Conservation (phyloP, 2,797 vertebrate genomes). For the Brachyalestes nurse region DNA sequence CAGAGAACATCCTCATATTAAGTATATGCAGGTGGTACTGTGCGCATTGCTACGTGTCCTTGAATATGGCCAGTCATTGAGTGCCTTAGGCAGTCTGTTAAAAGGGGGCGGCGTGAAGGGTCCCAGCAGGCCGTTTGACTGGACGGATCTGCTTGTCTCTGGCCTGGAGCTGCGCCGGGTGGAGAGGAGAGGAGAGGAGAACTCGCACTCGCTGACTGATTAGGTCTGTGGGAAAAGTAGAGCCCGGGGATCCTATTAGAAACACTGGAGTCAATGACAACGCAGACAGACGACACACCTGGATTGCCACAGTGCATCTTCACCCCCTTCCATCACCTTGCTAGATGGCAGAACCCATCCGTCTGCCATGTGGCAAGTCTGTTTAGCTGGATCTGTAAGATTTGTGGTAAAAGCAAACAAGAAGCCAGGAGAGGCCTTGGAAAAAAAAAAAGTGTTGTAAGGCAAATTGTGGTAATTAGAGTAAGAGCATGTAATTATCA, state of each 20-base stretch:
- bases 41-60: constrained; percentile 71
- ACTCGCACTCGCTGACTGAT: constrained; percentile 86
- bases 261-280: constrained; percentile 85
- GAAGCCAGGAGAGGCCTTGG: background rate
- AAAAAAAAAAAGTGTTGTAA: background rate
- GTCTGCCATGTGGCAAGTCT: constrained; percentile 6
- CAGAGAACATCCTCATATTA: constrained; percentile 32
- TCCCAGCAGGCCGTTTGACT: constrained; percentile 77
- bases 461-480: background rate
- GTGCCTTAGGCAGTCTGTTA: constrained; percentile 77
- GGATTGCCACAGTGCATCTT: constrained; percentile 45
- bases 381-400: background rate
- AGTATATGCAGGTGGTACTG: constrained; percentile 52
- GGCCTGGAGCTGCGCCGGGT: constrained; percentile 81
- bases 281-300: constrained; percentile 72
- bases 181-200: constrained; percentile 74
- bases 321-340: constrained; percentile 35
- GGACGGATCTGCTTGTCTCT: constrained; percentile 68
- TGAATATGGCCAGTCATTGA: constrained; percentile 79
- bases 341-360: constrained; percentile 29
- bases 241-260: constrained; percentile 84
- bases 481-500: too few relatives aligned
- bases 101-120: constrained; percentile 69
- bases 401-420: background rate
- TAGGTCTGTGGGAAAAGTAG: constrained; percentile 87